Base-by-base conservation (phyloP, 2,888 invertebrate species). In the Drosophila kokeensis region DNA sequence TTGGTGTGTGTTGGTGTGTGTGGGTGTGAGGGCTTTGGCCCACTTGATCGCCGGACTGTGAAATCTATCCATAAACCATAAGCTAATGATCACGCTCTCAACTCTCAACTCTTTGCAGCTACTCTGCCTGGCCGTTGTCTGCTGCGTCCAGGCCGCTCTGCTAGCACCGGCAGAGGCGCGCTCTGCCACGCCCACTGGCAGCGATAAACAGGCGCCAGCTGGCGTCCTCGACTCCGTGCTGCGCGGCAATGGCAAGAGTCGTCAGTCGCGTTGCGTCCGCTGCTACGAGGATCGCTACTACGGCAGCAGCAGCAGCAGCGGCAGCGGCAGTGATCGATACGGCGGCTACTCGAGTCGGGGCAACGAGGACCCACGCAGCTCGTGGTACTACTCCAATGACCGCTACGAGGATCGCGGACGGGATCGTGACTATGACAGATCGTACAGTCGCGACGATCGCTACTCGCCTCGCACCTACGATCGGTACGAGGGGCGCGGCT, bases 201-300 rank as follows among this genome's bases (percentile, higher is more conserved):
- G 3, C 10, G 72, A 65, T 18, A 70, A 68, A 8, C 73, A 81
- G 52, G 48, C 69, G 34, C 48, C 84, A 7, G 66, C 81, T 2
- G 70, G 83, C 4, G 54, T 75, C 18, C 72, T 93, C 21, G 92
- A 89, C 45, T 82, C 86, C 0, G 77, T 91, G 57, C 87, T 82
- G 6, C 77, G 73, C 1, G 86, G 90, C 52, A 79, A 69, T n/a
- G 88, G 88, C 30, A 91, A 89, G 76, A 91, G 90, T 63, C 87
- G 93, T 4, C 93, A 93, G 65, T 92, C 91, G 13, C 90, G 93
- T 42, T 93, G 93, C 78, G 92, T 92, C 48, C 88, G 92, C 36
- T 93, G 93, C 78, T 92, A 92, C 55, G 93, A 93, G 70, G 92
- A 93, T 74, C 60, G 72, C 15, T 77, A 74, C 52, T 79, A 74